Percentiles rank a stretch among this genome's conserved stretches.
Evolutionary conservation across 2,113 vertebrate genomes (phyloP).

Genomic region (Leptocoma aspasia): DNA sequence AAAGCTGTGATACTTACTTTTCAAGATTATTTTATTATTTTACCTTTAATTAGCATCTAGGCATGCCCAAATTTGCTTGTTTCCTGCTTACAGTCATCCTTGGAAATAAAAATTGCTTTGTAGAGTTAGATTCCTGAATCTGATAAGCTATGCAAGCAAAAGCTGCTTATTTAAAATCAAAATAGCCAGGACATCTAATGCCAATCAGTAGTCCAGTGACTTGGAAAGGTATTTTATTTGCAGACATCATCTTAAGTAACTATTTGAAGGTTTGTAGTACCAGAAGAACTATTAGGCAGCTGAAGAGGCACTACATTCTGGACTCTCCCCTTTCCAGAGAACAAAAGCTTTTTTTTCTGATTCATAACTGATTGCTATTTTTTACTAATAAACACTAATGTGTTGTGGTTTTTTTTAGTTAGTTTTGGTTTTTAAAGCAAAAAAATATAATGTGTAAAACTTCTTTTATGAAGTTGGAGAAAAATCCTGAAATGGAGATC

Average conservation of each 20-base stretch:
- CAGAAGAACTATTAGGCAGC: not conserved
- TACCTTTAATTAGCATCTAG: not conserved
- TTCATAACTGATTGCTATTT: not conserved
- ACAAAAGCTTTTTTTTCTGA: not conserved
- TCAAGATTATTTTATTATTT: not conserved
- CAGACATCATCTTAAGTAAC: not conserved
- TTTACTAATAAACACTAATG: not conserved
- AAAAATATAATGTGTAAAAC: not conserved
- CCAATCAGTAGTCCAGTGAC: not conserved
- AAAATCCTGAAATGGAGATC: not conserved
- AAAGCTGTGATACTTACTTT: not conserved
- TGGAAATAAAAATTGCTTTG: not conserved
- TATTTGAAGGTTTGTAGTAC: not conserved
- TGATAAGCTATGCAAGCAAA: not conserved
- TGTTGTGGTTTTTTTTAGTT: not conserved
- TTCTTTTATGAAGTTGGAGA: not conserved
- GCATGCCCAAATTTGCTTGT: not conserved
- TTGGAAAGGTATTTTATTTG: not conserved
- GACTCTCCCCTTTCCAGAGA: not conserved
- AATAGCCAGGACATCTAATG: not conserved
- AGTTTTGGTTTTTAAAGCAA: not conserved
- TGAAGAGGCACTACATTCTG: not conserved
- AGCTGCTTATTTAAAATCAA: not conserved
- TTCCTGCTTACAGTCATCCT: not conserved
- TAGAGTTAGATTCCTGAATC: not conserved